Conservation (phyloP, 1,140 invertebrate species). For the Temnothorax curvispinosus region DNA sequence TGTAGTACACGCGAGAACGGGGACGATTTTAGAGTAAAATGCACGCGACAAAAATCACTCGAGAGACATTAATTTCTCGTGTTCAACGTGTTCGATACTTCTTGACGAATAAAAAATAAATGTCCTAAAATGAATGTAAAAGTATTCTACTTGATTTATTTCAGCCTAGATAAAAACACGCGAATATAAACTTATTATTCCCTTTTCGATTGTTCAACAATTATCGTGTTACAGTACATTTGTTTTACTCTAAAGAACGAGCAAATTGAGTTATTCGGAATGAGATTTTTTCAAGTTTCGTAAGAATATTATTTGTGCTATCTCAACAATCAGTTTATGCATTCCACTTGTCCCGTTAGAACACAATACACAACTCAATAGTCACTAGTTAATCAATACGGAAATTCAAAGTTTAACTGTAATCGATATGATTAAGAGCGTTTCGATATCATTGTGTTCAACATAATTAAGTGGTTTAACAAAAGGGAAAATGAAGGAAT, state of each 20-base stretch:
- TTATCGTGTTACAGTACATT: background rate
- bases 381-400: slow-evolving; percentile 38
- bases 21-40: background rate
- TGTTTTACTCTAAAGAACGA: background rate
- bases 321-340: slow-evolving; percentile 5
- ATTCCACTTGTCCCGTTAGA: background rate
- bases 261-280: background rate
- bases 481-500: slow-evolving; percentile 8
- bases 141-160: background rate
- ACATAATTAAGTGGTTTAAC: slow-evolving; percentile 73
- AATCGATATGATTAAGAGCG: slow-evolving; percentile 76
- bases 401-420: slow-evolving; percentile 46
- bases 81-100: background rate
- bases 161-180: background rate
- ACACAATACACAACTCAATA: slow-evolving; percentile 25
- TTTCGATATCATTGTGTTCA: slow-evolving; percentile 82
- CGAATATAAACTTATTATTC: background rate
- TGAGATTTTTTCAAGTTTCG: background rate
- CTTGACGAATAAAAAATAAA: background rate
- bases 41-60: background rate
- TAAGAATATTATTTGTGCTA: background rate
- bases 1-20: background rate
- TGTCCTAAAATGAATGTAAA: background rate
- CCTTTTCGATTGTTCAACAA: background rate
- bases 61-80: background rate